These are phyloP conservation scores for Troides oblongomaculatus DNA, from an alignment of 2,888 invertebrate species.

Conservation along the genomic window DNA sequence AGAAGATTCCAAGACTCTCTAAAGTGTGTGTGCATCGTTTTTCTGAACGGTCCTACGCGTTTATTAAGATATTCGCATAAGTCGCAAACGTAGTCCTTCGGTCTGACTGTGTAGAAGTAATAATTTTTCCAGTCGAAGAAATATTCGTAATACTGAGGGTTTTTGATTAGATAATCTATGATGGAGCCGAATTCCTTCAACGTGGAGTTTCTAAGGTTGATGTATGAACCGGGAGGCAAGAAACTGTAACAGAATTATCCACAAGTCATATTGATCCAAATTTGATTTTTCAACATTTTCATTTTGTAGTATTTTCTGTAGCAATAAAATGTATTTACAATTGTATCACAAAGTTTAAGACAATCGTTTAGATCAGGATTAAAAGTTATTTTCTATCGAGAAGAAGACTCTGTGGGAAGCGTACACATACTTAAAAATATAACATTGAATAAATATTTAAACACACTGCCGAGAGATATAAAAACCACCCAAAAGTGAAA, in stretches of 20 bases:
- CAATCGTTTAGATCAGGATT: no score
- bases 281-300: neutral
- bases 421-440: no score
- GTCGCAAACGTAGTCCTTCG: conserved; percentile 53
- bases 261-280: neutral
- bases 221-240: conserved; percentile 63
- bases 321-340: no score
- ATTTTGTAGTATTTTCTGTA: no score
- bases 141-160: conserved; percentile 50
- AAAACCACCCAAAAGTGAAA: no score
- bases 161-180: conserved; percentile 58
- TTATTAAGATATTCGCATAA: conserved; percentile 51
- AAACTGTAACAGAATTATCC: conserved; percentile 50
- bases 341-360: no score
- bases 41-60: conserved; percentile 21
- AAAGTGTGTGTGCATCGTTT: conserved; percentile 40
- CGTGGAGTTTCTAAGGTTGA: conserved; percentile 53
- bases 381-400: no score
- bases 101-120: conserved; percentile 51
- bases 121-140: conserved; percentile 70
- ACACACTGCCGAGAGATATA: no score
- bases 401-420: no score
- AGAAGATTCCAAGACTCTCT: conserved; percentile 63
- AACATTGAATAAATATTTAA: no score
- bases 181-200: conserved; percentile 60